Evolutionary conservation across 2,888 invertebrate genomes (phyloP).

Genomic region (Polymixis flavicincta): DNA sequence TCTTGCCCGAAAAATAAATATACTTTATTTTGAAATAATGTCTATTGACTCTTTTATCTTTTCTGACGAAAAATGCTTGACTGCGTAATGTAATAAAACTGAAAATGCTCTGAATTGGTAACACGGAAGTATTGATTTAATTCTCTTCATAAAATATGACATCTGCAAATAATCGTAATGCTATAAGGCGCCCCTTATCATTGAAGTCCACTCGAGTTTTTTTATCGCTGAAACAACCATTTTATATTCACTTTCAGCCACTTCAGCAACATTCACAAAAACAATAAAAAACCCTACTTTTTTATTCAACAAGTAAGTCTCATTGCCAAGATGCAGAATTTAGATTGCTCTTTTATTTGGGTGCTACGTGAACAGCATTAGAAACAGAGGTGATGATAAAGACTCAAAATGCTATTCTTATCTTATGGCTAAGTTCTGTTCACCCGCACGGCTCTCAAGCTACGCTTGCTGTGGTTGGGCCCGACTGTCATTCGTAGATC

Average conservation of each 20-base stretch:
- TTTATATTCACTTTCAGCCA: conserved; percentile 2
- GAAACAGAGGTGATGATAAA: not conserved
- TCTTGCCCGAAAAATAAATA: not conserved
- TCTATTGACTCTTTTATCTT: not conserved
- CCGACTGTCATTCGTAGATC: no score
- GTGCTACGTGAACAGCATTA: not conserved
- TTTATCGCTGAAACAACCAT: conserved; percentile 8
- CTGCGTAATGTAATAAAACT: not conserved
- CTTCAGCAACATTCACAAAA: conserved; percentile 13
- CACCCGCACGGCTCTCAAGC: no score
- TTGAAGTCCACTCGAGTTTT: not conserved
- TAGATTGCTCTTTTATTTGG: conserved; percentile 16
- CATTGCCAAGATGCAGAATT: conserved; percentile 2
- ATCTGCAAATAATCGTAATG: not conserved
- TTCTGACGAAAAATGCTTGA: not conserved
- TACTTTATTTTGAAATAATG: not conserved
- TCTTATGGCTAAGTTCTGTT: not conserved
- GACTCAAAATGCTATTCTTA: not conserved
- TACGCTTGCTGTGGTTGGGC: no score
- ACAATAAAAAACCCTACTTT: not conserved
- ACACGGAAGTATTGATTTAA: not conserved
- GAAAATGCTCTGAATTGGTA: not conserved
- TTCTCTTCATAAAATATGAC: not conserved
- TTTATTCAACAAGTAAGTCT: conserved; percentile 1
- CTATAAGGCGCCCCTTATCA: not conserved